Percentiles rank a stretch among this genome's conserved stretches.
Conservation (phyloP, 2,113 vertebrate genomes). For the Fulica atra region DNA sequence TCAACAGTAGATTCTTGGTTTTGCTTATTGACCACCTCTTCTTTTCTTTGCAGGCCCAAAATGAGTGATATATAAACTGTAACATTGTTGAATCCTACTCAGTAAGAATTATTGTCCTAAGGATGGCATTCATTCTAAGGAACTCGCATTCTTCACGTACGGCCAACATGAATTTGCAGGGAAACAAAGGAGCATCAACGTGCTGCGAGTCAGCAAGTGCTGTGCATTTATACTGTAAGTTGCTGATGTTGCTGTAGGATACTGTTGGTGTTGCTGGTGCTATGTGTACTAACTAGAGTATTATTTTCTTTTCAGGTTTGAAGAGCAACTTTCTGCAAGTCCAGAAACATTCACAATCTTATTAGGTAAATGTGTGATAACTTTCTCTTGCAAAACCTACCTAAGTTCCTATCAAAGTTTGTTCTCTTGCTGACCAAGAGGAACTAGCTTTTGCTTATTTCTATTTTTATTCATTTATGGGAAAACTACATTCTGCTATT, state of each 20-base stretch:
- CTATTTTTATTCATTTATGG: neutral
- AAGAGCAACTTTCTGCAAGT: neutral
- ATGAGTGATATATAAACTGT: neutral
- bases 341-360: neutral
- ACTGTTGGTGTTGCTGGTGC: neutral
- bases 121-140: neutral
- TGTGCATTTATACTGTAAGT: neutral
- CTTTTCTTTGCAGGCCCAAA: neutral
- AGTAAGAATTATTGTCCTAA: neutral
- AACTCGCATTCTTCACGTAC: neutral
- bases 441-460: neutral
- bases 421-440: neutral
- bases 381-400: neutral
- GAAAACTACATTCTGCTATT: neutral
- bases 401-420: neutral
- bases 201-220: neutral
- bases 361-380: neutral
- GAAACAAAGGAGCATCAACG: neutral
- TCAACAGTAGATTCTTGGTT: neutral
- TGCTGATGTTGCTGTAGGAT: neutral
- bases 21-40: neutral
- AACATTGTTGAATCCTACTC: neutral
- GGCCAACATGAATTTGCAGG: neutral
- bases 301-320: slow-evolving; percentile 2
- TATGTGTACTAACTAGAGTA: neutral